Evolutionary conservation across 2,113 vertebrate species (phyloP), one percentile per base, ranked within the genome.

Genomic region (Erythrolamprus reginae): DNA sequence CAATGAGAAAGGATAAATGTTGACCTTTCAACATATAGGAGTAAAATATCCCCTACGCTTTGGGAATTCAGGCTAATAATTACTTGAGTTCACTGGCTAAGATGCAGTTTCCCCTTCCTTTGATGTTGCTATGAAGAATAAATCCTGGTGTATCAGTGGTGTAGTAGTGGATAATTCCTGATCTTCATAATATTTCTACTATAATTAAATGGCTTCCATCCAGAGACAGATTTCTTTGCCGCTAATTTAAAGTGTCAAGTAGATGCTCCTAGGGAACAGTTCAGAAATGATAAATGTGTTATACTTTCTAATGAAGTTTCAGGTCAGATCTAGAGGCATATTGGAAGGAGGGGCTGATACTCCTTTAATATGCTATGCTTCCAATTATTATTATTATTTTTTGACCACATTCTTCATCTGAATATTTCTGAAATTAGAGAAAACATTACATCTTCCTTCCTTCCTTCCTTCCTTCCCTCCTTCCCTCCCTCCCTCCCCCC

Each of bases 1-100:
- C 50, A 91, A 86, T 90, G 91, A 88, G 53, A 92, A 7, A 28
- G 33, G 82, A 92, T 92, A 94, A 94, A 94, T 86, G 93, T 38
- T 89, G 86, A 91, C 84, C 28, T 89, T 94, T 28, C 90, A 87
- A 94, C 92, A 88, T 87, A 91, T 92, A 95, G 90, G 93, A 90
- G 89, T 93, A 90, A 91, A 92, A 89, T 55, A 92, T 91, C 91
- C 91, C 95, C 92, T 0, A 0, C 88, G 42, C 55, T 70, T 92
- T 55, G 93, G 90, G 84, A 92, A 83, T 65, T 33, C 28, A 50
- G 87, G 87, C 89, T 91, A 95, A 94, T 82, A 56, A 83, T 92
- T 93, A 93, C 5, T 45, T 77, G 91, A 90, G 55, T n/a, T 10
- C 91, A 94, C 48, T 89, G 82, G 77, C 70, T 26, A 26, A 92